Conservation (phyloP, 1,140 invertebrate genomes). For the Drosophila nannoptera region DNA sequence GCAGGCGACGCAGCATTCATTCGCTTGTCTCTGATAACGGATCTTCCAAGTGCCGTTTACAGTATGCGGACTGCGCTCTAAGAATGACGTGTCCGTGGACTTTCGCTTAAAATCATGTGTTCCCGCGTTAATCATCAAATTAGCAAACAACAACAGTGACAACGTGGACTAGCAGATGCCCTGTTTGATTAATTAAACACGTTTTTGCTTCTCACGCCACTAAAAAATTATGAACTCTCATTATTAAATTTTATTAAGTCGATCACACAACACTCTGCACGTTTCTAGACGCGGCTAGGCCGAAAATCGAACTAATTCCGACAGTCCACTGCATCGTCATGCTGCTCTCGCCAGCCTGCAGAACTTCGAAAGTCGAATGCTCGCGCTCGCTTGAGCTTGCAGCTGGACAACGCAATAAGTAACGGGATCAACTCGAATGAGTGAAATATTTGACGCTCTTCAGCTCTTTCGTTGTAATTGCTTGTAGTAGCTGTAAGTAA, state of each 20-base stretch:
- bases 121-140: conserved; percentile 17
- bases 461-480: not conserved
- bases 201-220: not conserved
- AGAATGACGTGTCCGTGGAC: conserved; percentile 68
- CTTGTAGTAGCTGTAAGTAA: not conserved
- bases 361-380: not conserved
- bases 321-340: too few species aligned
- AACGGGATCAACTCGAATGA: not conserved
- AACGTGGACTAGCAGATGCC: not conserved
- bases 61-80: conserved; percentile 30
- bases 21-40: conserved; percentile 52
- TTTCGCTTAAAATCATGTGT: conserved; percentile 65
- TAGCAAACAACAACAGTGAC: not conserved
- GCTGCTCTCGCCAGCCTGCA: too few species aligned
- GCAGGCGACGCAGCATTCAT: conserved; percentile 33
- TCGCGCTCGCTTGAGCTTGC: not conserved
- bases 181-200: not conserved
- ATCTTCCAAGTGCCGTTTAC: not conserved
- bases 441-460: not conserved
- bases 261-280: too few species aligned
- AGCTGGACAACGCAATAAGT: not conserved
- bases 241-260: too few species aligned
- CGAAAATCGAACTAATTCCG: too few species aligned
- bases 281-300: too few species aligned
- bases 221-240: too few species aligned